Evolutionary conservation across 2,113 vertebrate species (phyloP).

Genomic region (Tyrannus savana): DNA sequence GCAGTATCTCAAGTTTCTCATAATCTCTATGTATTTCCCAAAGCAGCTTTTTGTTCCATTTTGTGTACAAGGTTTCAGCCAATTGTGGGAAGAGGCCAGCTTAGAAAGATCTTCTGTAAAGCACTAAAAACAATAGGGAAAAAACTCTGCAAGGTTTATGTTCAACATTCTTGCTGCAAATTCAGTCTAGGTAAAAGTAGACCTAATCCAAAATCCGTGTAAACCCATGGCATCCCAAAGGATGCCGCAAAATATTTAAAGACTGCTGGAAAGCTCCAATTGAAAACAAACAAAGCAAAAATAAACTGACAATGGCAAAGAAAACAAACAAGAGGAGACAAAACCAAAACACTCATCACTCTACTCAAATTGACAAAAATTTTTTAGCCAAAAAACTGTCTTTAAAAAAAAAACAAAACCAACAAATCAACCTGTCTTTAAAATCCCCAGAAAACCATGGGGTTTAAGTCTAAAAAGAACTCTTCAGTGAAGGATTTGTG

Average conservation of each 20-base stretch:
- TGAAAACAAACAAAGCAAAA: constrained; percentile 13
- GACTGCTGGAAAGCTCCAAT: neutral
- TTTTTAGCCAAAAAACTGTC: neutral
- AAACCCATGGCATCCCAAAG: neutral
- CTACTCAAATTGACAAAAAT: neutral
- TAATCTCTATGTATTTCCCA: neutral
- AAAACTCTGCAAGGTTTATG: neutral
- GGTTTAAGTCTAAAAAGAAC: neutral
- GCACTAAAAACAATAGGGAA: neutral
- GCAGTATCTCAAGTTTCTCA: neutral
- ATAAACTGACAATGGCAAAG: neutral
- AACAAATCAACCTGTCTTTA: neutral
- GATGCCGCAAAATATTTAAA: neutral
- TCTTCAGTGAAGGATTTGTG: neutral
- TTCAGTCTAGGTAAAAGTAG: neutral
- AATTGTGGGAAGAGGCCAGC: neutral
- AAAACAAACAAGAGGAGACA: constrained; percentile 23
- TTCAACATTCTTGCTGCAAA: neutral
- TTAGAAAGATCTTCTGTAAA: neutral
- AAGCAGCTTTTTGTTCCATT: neutral
- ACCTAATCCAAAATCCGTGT: neutral
- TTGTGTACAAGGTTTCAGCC: neutral
- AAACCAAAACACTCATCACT: neutral
- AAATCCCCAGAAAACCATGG: neutral
- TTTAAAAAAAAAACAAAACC: neutral